Percentiles rank a stretch among this genome's conserved stretches.
These are phyloP conservation scores for Parnassius smintheus DNA, from an alignment of 2,888 invertebrate species.

Conservation along the genomic window DNA sequence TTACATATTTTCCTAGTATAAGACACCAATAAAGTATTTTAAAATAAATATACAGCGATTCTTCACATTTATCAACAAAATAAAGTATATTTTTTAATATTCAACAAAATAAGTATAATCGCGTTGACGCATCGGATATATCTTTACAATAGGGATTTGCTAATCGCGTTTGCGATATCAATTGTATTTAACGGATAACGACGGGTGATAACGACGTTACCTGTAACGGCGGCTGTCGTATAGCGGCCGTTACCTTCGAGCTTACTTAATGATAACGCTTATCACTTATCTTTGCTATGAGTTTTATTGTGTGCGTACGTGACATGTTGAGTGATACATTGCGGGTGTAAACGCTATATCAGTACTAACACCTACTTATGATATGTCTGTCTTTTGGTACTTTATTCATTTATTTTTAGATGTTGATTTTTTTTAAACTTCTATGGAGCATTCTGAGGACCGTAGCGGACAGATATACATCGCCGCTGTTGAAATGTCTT, in stretches of 20 bases:
- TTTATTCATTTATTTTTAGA: slow-evolving; percentile 1
- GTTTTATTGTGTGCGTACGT: slow-evolving; percentile 19
- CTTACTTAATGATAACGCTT: slow-evolving; percentile 35
- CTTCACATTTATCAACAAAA: too few species aligned
- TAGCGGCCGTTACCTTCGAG: slow-evolving; percentile 44
- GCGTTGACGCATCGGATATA: slow-evolving; percentile 19
- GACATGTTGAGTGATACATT: slow-evolving; percentile 8
- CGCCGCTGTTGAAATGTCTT: too few species aligned
- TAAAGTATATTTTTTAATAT: slow-evolving; percentile 3
- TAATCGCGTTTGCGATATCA: slow-evolving; percentile 24
- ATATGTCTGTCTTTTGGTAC: neutral
- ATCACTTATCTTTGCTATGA: slow-evolving; percentile 16
- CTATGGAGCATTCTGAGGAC: too few species aligned
- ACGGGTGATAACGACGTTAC: slow-evolving; percentile 39
- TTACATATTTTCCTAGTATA: too few species aligned
- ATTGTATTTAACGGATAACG: slow-evolving; percentile 51
- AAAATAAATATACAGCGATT: too few species aligned
- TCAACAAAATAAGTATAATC: slow-evolving; percentile 3
- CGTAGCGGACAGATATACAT: too few species aligned
- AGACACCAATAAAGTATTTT: too few species aligned
- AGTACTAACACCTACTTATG: neutral
- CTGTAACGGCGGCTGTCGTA: slow-evolving; percentile 35
- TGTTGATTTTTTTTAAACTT: neutral
- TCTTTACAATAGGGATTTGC: slow-evolving; percentile 26
- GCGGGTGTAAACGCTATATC: neutral